Percentiles rank a stretch among this genome's conserved stretches.
Evolutionary conservation across 2,113 vertebrate genomes (phyloP).

Genomic region (Vidua chalybeata): DNA sequence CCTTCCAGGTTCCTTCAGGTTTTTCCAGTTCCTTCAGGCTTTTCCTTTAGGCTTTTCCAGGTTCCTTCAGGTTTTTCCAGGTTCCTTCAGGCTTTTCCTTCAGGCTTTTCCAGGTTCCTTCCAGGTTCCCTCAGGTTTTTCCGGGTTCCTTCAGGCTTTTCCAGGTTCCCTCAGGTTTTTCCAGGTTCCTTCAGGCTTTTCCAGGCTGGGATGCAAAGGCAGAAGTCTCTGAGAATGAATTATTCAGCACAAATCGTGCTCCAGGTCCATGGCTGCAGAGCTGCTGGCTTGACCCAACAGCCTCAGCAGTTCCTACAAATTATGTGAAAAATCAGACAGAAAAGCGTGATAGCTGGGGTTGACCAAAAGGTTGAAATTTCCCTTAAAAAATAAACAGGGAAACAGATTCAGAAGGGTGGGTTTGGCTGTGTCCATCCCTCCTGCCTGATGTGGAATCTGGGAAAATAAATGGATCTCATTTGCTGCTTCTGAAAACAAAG

Average conservation of each 20-base stretch:
- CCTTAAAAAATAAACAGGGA: background rate
- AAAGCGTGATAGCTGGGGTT: background rate
- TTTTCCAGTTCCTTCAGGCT: background rate
- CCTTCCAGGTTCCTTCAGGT: background rate
- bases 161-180: background rate
- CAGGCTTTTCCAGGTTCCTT: background rate
- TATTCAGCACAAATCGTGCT: background rate
- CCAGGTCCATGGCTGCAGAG: rapidly evolving
- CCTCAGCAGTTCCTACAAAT: background rate
- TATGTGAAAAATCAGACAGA: background rate
- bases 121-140: background rate
- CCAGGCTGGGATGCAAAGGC: background rate
- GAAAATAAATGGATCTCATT: background rate
- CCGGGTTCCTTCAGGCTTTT: no score
- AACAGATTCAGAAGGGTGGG: background rate
- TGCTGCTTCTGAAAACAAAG: background rate
- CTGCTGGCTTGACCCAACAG: background rate
- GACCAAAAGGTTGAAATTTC: background rate
- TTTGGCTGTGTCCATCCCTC: background rate
- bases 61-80: background rate
- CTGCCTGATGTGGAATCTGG: background rate
- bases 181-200: background rate
- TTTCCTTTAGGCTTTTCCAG: background rate
- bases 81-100: background rate
- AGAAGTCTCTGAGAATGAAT: background rate